Evolutionary conservation across 2,888 invertebrate genomes (phyloP).

Genomic region (Oligia latruncula): DNA sequence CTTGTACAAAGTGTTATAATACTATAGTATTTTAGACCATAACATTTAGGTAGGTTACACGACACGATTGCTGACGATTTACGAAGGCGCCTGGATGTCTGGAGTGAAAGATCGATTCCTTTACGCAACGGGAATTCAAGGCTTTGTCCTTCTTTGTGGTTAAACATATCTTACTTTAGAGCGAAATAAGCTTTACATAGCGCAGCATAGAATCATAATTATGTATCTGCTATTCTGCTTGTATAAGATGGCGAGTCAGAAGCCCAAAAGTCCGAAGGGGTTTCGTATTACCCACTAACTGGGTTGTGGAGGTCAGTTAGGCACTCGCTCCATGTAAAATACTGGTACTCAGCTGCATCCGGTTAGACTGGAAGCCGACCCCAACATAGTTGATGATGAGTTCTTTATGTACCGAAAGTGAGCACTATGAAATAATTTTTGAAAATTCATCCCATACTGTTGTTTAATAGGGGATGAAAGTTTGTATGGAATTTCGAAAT

Average conservation of each 20-base stretch:
- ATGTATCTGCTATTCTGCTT: neutral
- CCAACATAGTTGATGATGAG: too few species aligned
- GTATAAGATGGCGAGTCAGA: neutral
- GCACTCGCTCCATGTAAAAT: too few species aligned
- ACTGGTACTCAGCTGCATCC: too few species aligned
- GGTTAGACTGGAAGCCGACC: too few species aligned
- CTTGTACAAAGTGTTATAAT: neutral
- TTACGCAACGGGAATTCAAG: slow-evolving; percentile 7
- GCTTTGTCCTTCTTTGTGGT: slow-evolving; percentile 25
- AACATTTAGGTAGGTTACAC: slow-evolving; percentile 10
- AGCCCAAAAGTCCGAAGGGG: too few species aligned
- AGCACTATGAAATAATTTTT: neutral
- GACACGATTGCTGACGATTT: neutral
- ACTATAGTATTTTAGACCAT: neutral
- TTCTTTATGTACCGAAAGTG: neutral
- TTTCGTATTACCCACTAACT: too few species aligned
- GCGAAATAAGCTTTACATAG: neutral
- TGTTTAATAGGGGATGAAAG: neutral
- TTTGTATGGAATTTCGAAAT: neutral
- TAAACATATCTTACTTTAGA: neutral
- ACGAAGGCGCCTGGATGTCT: slow-evolving; percentile 51
- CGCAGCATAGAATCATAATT: neutral
- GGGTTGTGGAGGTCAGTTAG: too few species aligned
- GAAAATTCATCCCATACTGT: neutral
- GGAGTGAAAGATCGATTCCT: slow-evolving; percentile 46